A percentile compares a stretch with the other conserved stretches of the same genome.
phyloP scores from a whole-genome alignment of 2,888 invertebrate genomes.

The Cerastis leucographa region DNA sequence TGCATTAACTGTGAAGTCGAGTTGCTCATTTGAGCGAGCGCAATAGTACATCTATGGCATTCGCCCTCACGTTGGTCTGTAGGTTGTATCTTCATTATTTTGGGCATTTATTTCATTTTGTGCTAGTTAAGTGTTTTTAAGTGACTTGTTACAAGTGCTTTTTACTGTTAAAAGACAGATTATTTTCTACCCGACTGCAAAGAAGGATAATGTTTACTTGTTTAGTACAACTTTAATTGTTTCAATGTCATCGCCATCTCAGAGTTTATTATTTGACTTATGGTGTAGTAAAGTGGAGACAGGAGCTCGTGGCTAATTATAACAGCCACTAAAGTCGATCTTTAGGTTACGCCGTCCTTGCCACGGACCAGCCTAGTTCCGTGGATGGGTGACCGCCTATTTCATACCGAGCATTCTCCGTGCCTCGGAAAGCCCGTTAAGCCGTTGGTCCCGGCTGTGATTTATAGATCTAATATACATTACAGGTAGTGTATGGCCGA shows the following conservation, averaged over 20 bases:
- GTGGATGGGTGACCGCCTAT: no score
- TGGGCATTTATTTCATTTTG: slow-evolving; percentile 16
- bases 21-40: not conserved
- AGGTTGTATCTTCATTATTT: not conserved
- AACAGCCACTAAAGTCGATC: no score
- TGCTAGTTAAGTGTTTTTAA: not conserved
- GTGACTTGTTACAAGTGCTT: not conserved
- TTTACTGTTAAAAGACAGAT: not conserved
- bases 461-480: no score
- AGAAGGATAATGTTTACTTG: not conserved
- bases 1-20: not conserved
- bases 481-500: no score
- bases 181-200: not conserved
- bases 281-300: not conserved
- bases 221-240: not conserved
- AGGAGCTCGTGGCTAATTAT: no score
- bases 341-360: no score
- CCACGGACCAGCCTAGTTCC: no score
- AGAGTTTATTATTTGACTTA: not conserved
- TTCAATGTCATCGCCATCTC: not conserved
- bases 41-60: not conserved
- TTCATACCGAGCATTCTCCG: no score
- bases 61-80: not conserved
- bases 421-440: no score
- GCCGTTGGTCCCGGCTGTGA: no score